Evolutionary conservation across 2,888 invertebrate species (phyloP), one percentile per base, ranked within the genome.

Genomic region (Mycalesis mineus): DNA sequence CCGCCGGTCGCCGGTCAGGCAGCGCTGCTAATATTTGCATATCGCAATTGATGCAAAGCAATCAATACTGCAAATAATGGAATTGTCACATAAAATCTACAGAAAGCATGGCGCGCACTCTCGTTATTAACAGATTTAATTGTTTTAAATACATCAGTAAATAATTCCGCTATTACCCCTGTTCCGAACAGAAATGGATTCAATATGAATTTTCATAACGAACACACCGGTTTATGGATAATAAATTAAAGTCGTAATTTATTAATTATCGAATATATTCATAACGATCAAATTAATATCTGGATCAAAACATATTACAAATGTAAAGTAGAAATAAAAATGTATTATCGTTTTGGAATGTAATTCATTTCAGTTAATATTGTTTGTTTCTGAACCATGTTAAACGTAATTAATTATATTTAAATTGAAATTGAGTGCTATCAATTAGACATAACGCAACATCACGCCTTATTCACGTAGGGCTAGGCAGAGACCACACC

Each of bases 61-160:
- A 89, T 89, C 89, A 88, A 87, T 88, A 84, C 81, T 78, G 85
- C 85, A 89, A 89, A 89, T 88, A 88, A 83, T 84, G 81, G 81
- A 84, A 83, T 81, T 80, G 75, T 80, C 80, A 75, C 80, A 80
- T 82, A 79, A 77, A 82, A 80, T 77, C 77, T 77, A 77, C 82
- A 80, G 82, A 85, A 77, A 81, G 65, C 73, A 80, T 80, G 78
- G 71, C 66, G 67, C 67, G 62, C 65, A 71, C 65, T 63, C 66
- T 64, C 68, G 66, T 70, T 70, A 72, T 69, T 68, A 71, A 70
- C 61, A 66, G 64, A 64, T 68, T 67, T 68, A 68, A 69, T 69
- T 68, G 68, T 64, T 67, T 69, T 65, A 67, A 68, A 63, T 63
- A 65, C 57, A 42, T 56, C 55, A 56, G 62, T 66, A 63, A 62